Base-by-base conservation (phyloP, 2,888 invertebrate species). In the Acronicta alni region DNA sequence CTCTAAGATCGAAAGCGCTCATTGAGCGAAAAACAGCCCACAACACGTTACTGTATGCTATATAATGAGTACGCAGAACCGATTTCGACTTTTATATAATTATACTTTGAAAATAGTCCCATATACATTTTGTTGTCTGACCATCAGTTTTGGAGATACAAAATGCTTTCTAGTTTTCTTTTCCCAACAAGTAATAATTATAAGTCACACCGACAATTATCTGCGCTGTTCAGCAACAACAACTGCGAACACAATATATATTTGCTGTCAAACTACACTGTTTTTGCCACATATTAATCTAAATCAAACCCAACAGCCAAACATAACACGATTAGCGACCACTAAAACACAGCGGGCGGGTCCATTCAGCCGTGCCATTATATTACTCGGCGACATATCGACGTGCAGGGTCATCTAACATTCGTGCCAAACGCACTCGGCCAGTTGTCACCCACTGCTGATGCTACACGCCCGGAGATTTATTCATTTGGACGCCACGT, bases 401-500 rank as follows among this genome's bases (percentile, higher is more conserved):
- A 74, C 69, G 18, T 57, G 42, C 63, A 73, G 72, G 79, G 79
- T 78, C 82, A 84, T 86, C 84, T 83, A 85, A 83, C 85, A 84
- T 81, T 75, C 76, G 78, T 77, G 86, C 82, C 87, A 87, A 83
- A 85, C 83, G 75, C 87, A 88, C 75, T 77, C 78, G 83, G 77
- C 68, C 72, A 67, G 69, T 76, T 84, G 87, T 87, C 85, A 81
- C 68, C 77, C 70, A 72, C 74, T 73, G 82, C 81, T 82, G 83
- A 83, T 82, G 81, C 77, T 75, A 77, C 74, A 77, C 79, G 73
- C 80, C 71, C 73, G 58, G 80, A 86, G 87, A 87, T 87, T 88
- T 88, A 87, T 88, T 83, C 82, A 80, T 85, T 82, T 72, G 75
- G 69, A 77, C 80, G 76, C 65, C 65, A 52, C 55, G 72, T 72